Evolutionary conservation across 2,113 vertebrate genomes (phyloP).

Genomic region (Otolemur garnettii): DNA sequence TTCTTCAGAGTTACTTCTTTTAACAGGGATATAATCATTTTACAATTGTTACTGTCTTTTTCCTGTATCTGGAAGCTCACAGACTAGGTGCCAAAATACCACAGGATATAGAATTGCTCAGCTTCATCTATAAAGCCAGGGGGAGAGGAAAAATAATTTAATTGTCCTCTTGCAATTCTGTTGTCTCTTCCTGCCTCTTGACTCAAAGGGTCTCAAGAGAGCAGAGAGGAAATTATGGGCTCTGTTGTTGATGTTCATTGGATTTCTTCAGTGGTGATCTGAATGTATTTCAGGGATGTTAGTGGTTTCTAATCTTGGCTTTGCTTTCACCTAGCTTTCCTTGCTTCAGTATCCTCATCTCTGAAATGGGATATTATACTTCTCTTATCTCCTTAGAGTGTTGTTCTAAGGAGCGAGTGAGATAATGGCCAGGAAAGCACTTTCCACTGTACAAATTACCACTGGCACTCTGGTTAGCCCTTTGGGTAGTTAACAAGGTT

Average conservation of each 20-base stretch:
- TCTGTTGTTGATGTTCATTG: not conserved
- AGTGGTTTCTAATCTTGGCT: not conserved
- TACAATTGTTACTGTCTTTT: not conserved
- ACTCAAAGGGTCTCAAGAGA: constrained; percentile 30
- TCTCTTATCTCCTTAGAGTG: not conserved
- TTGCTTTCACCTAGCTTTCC: not conserved
- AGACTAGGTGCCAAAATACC: not conserved
- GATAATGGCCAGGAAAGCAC: not conserved
- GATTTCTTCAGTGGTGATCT: constrained; percentile 10
- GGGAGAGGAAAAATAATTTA: constrained; percentile 34
- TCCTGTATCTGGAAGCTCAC: constrained; percentile 13
- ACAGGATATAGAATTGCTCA: not conserved
- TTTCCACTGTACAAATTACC: not conserved
- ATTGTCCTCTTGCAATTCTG: constrained; percentile 21
- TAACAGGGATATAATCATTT: constrained; percentile 24
- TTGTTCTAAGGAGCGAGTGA: constrained; percentile 1
- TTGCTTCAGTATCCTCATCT: constrained; percentile 62
- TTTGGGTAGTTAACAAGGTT: constrained; percentile 22
- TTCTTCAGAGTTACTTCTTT: constrained; percentile 8
- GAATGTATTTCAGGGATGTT: not conserved
- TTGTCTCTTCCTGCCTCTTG: constrained; percentile 64
- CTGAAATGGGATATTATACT: constrained; percentile 14
- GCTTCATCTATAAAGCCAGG: constrained; percentile 2
- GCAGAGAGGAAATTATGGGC: not conserved
- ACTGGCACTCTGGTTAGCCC: not conserved